These are phyloP conservation scores for Acleris emargana DNA, from an alignment of 2,888 invertebrate genomes.

Conservation along the genomic window DNA sequence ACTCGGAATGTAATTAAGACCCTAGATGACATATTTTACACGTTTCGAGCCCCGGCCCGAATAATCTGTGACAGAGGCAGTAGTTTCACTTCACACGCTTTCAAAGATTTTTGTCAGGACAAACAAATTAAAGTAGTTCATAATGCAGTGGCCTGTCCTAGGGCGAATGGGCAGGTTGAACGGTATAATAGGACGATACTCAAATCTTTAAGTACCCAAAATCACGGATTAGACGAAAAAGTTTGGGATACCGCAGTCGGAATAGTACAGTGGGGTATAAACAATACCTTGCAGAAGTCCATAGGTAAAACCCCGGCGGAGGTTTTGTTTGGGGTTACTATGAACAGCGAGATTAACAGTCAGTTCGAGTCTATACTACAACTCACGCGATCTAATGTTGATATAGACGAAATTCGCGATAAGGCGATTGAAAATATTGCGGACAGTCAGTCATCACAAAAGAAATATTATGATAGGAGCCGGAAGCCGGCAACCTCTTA, in stretches of 20 bases:
- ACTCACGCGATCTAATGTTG: too few species aligned
- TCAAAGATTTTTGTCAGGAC: not conserved
- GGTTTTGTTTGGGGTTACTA: slow-evolving; percentile 32
- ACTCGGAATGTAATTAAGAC: slow-evolving; percentile 34
- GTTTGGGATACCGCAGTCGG: slow-evolving; percentile 34
- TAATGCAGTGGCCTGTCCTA: slow-evolving; percentile 1
- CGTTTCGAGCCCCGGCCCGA: not conserved
- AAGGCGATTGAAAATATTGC: too few species aligned
- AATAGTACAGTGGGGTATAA: slow-evolving; percentile 37
- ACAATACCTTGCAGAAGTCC: slow-evolving; percentile 37
- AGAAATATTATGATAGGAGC: too few species aligned
- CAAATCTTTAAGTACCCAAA: slow-evolving; percentile 13
- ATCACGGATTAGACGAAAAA: slow-evolving; percentile 16
- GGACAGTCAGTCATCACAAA: too few species aligned
- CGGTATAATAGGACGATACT: slow-evolving; percentile 36
- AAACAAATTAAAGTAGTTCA: not conserved
- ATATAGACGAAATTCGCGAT: too few species aligned
- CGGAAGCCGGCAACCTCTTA: too few species aligned
- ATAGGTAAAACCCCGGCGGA: slow-evolving; percentile 38
- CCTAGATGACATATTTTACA: slow-evolving; percentile 27
- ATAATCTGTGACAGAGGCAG: too few species aligned
- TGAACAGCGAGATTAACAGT: too few species aligned
- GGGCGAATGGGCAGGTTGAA: not conserved
- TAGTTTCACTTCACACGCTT: too few species aligned
- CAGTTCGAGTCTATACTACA: too few species aligned